Evolutionary conservation across 2,113 vertebrate species (phyloP).

Genomic region (Condylura cristata): DNA sequence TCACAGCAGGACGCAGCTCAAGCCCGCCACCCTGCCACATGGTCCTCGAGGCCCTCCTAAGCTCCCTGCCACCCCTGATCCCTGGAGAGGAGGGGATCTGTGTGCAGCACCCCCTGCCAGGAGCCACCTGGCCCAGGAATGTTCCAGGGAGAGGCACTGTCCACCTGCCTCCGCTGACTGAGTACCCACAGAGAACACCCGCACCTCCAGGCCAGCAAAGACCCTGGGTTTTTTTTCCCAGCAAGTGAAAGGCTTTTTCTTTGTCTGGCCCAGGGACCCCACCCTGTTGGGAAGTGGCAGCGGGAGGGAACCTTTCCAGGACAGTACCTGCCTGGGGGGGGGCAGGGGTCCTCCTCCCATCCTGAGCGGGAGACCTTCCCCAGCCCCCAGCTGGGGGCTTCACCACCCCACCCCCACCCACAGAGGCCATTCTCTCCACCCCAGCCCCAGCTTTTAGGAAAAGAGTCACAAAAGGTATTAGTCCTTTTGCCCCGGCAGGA

Average conservation of each 20-base stretch:
- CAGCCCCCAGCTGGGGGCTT: conserved; percentile 9
- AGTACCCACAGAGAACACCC: conserved; percentile 43
- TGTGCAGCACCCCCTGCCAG: not conserved
- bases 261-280: conserved; percentile 62
- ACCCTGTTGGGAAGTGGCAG: conserved; percentile 54
- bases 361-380: conserved; percentile 38
- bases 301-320: not conserved
- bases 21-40: not conserved
- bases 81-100: not conserved
- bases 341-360: conserved; percentile 32
- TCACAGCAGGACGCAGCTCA: not conserved
- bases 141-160: conserved; percentile 28
- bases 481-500: not conserved
- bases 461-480: not conserved
- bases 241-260: conserved; percentile 56
- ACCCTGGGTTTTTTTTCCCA: not conserved
- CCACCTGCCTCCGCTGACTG: not conserved
- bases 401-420: conserved; percentile 47
- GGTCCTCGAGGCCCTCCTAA: not conserved
- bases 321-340: not conserved
- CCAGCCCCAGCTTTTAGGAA: not conserved
- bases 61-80: not conserved
- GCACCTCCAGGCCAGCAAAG: not conserved
- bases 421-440: not conserved
- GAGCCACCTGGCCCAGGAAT: not conserved